Evolutionary conservation across 2,113 vertebrate species (phyloP).

Genomic region (Acanthisitta chloris): DNA sequence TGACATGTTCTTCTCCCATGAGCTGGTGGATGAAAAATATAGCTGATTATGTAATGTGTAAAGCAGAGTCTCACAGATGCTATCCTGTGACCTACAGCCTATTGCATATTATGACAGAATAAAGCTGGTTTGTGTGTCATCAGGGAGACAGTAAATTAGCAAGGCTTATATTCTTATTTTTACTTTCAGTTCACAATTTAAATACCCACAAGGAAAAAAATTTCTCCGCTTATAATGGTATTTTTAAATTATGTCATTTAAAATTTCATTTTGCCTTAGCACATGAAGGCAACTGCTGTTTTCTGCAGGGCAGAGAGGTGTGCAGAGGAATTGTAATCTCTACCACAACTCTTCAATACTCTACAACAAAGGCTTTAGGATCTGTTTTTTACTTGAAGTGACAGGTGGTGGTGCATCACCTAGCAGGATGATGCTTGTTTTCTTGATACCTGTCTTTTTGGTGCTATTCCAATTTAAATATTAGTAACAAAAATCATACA

Average conservation of each 20-base stretch:
- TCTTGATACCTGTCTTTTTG: background rate
- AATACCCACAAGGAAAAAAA: background rate
- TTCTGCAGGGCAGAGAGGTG: background rate
- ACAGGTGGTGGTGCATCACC: background rate
- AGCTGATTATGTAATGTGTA: background rate
- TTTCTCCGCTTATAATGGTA: background rate
- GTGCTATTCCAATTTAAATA: background rate
- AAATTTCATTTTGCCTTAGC: background rate
- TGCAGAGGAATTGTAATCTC: background rate
- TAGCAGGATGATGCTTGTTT: background rate
- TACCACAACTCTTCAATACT: background rate
- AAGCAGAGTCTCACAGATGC: background rate
- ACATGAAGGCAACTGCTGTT: background rate
- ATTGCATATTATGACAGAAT: background rate
- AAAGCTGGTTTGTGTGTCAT: background rate
- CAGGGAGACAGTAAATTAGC: background rate
- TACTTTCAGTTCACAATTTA: background rate
- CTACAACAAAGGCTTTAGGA: background rate
- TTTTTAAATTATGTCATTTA: background rate
- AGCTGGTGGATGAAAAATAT: background rate
- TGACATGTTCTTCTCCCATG: background rate
- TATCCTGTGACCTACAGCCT: background rate
- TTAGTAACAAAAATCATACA: background rate
- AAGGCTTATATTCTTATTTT: slow-evolving; percentile 1
- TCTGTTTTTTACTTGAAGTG: background rate